Percentiles rank a stretch among this genome's conserved stretches.
These are phyloP conservation scores for Asobara japonica DNA, from an alignment of 1,140 invertebrate species.

Conservation along the genomic window DNA sequence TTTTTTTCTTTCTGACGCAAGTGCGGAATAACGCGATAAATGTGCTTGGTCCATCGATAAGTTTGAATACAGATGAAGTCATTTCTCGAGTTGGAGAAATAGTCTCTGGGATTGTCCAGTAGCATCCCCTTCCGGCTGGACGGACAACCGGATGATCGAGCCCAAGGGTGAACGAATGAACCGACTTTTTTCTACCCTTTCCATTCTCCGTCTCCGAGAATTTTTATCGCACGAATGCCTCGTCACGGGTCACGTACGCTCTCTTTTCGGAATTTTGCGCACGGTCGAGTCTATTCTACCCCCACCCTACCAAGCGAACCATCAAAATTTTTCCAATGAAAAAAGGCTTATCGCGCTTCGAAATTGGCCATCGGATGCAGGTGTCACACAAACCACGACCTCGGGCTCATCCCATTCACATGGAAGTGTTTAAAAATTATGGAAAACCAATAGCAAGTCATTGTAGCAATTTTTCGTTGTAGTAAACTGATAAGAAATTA, in stretches of 20 bases:
- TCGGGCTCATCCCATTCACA: too few species aligned
- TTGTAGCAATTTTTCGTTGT: too few species aligned
- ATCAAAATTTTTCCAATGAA: slow-evolving; percentile 2
- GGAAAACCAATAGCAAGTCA: too few species aligned
- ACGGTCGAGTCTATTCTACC: slow-evolving; percentile 25
- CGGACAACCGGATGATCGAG: slow-evolving; percentile 5
- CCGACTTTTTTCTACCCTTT: neutral
- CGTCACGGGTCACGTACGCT: slow-evolving; percentile 35
- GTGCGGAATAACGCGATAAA: neutral
- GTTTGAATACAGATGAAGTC: too few species aligned
- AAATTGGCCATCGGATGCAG: too few species aligned
- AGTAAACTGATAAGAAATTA: too few species aligned
- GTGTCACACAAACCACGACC: too few species aligned
- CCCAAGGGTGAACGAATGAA: neutral
- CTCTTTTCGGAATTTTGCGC: slow-evolving; percentile 36
- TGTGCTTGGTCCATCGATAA: too few species aligned
- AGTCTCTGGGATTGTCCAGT: slow-evolving; percentile 3
- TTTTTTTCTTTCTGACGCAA: neutral
- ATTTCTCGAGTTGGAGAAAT: neutral
- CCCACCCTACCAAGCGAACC: neutral
- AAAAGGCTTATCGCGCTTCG: neutral
- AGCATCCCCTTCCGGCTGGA: slow-evolving; percentile 4
- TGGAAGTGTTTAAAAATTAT: too few species aligned
- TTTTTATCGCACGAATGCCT: slow-evolving; percentile 22
- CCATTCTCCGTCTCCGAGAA: neutral